phyloP scores from a whole-genome alignment of 2,797 vertebrate genomes.

The Luscinia megarhynchos region DNA sequence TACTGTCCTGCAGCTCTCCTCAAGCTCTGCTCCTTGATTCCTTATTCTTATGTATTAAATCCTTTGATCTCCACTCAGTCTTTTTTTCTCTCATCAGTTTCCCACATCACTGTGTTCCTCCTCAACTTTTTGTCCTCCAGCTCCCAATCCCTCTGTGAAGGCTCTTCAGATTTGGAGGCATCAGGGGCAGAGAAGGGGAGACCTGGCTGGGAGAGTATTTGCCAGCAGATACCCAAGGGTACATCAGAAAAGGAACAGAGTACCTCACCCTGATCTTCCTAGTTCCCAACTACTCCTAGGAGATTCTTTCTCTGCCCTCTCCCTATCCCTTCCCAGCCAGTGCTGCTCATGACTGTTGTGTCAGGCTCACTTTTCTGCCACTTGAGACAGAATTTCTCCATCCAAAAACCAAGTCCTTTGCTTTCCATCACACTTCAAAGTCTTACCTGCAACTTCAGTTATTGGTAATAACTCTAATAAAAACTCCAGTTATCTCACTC shows the following conservation, averaged over 20 bases:
- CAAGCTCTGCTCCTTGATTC: background rate
- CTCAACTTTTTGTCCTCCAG: background rate
- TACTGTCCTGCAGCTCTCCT: background rate
- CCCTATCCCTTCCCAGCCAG: background rate
- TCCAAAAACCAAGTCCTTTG: background rate
- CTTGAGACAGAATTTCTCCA: background rate
- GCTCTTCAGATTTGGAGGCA: background rate
- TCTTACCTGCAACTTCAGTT: background rate
- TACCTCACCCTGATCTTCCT: rapidly evolving
- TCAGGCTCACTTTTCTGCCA: background rate
- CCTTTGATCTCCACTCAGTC: background rate
- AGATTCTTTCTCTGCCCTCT: background rate
- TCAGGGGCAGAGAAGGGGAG: background rate
- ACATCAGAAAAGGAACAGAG: background rate
- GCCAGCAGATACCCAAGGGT: background rate
- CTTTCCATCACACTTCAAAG: background rate
- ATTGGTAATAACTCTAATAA: background rate
- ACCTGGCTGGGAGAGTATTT: background rate
- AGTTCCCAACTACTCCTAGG: background rate
- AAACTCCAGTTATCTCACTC: background rate
- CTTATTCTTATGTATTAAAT: background rate
- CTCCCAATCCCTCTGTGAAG: background rate
- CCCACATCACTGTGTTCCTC: background rate
- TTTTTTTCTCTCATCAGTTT: background rate
- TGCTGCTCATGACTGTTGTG: background rate